Conservation (phyloP, 1,140 invertebrate species). For the Lasaia peninsularis region DNA sequence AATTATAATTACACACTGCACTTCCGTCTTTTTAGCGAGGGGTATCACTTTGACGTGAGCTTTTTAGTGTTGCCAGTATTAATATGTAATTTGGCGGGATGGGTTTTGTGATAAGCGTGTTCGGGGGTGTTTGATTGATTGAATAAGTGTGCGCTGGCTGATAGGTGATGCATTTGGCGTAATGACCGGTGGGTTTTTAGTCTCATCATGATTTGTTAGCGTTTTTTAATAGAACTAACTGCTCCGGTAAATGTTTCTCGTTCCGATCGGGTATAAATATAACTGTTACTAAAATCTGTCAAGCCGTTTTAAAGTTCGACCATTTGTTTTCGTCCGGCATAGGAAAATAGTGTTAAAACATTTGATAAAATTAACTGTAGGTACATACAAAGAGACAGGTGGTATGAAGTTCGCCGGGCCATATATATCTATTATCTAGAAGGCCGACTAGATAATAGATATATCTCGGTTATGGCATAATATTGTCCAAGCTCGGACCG, state of each 20-base stretch:
- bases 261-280: no score
- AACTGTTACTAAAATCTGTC: no score
- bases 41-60: slow-evolving; percentile 53
- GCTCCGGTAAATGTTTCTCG: no score
- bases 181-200: slow-evolving; percentile 36
- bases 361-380: no score
- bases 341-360: no score
- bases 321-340: no score
- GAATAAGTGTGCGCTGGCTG: slow-evolving; percentile 60
- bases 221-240: slow-evolving; percentile 7
- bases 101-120: slow-evolving; percentile 54
- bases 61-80: slow-evolving; percentile 65
- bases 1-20: slow-evolving; percentile 61
- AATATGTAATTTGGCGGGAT: slow-evolving; percentile 72
- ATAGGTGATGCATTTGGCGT: slow-evolving; percentile 52
- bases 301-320: no score
- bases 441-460: no score
- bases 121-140: slow-evolving; percentile 67
- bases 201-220: slow-evolving; percentile 19
- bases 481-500: neutral
- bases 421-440: no score
- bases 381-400: no score
- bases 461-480: neutral
- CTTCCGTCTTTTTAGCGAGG: slow-evolving; percentile 54
- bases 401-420: no score